Base-by-base conservation (phyloP, 2,888 invertebrate genomes). In the Tipula confusa region DNA sequence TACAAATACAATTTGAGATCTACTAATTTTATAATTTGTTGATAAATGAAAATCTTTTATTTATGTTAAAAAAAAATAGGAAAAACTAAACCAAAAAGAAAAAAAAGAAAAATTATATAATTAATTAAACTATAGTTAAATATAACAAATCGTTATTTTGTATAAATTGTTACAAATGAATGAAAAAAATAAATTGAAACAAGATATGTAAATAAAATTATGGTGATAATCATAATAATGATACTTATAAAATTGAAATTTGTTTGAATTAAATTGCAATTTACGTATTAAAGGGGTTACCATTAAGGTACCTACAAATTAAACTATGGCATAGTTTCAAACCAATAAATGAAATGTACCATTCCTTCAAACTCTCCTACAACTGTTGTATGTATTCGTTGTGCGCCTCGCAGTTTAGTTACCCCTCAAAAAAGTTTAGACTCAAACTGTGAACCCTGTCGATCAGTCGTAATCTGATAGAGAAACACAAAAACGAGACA, bases 71-170 rank as follows among this genome's bases (percentile, higher is more conserved):
- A 24, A 64, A 43, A 43, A 64, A 64, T 64, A 64, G 64, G 64
- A 64, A 64, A 64, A 24, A 24, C 9, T 24, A 64, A 48, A 24
- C 64, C 24, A 64, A 64, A 64, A 64, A 64, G n/a, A n/a, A n/a
- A 43, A 43, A 43, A 13, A 43, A 24, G 64, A 9, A 15, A 64
- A 64, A 64, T 64, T 64, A 64, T 64, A 64, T 64, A 64, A 24
- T 64, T 64, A 64, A 64, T 64, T 64, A 64, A 64, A 64, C 24
- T 24, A 64, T 64, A 64, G 64, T 64, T 64, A 64, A 15, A 43
- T 43, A 43, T 64, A 64, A 64, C 64, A 64, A 43, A 64, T 64
- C 64, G 64, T 64, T 64, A 64, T 64, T 64, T 64, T 64, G 64
- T 64, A 64, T 64, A 64, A 64, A 64, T 64, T 64, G 64, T 64